Evolutionary conservation across 2,888 invertebrate species (phyloP), one percentile per base, ranked within the genome.

Genomic region (Candidula unifasciata): DNA sequence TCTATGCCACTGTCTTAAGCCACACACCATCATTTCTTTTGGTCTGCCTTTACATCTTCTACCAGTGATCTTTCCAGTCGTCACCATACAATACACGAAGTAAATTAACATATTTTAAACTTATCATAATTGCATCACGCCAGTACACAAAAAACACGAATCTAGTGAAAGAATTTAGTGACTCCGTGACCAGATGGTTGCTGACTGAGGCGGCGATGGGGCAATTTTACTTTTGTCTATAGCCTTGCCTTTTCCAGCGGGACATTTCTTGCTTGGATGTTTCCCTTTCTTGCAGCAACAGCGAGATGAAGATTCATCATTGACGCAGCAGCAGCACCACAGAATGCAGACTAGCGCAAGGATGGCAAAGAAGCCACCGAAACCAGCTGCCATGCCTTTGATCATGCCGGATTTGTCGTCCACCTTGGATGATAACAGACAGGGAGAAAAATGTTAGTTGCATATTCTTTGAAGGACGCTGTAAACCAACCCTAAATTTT

Each of bases 261-360:
- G 66, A 44, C 35, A 6, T 0, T 6, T 30, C 16, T 79, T 79
- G 79, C 44, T 52, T 6, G 66, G 18, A 16, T 57, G 37, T 27
- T 57, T 60, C 37, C 57, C 33, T 54, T 73, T 73, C 21, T 73
- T 35, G 37, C 82, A 77, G 33, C 82, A 84, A 35, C 73, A 83
- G 24, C 77, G 27, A 35, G 37, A 66, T 8, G 52, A 68, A 74
- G 71, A 82, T 52, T 87, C 88, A 30, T 78, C 86, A 69, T 86
- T 86, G 77, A 83, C 83, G 82, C 89, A 89, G 68, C 89, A 90
- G 54, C 87, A 88, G 66, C 88, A 89, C 90, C 90, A 90, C 33
- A 87, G 77, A 13, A 88, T 64, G 57, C 88, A 87, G 74, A 88
- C 86, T 2, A 90, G 64, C 21, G 87, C 57, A 24, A 88, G 84